Evolutionary conservation across 2,888 invertebrate species (phyloP).

Genomic region (Gasteruption jaculator): DNA sequence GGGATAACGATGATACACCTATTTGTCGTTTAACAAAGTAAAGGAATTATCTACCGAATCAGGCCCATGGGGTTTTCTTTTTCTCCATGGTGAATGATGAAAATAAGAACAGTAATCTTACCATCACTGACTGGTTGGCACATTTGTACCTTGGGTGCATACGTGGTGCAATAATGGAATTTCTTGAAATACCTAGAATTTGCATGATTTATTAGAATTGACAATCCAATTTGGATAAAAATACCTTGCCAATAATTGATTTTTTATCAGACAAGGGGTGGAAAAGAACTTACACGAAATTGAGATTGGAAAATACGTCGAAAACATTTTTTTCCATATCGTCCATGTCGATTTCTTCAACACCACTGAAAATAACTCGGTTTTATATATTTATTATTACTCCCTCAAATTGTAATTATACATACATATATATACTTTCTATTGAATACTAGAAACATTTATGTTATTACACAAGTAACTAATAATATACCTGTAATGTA

Average conservation of each 20-base stretch:
- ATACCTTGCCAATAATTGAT: no score
- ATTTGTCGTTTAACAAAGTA: slow-evolving; percentile 17
- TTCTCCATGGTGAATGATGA: not conserved
- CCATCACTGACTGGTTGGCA: slow-evolving; percentile 64
- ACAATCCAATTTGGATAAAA: no score
- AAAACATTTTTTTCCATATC: slow-evolving; percentile 55
- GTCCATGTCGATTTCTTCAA: slow-evolving; percentile 56
- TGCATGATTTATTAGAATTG: no score
- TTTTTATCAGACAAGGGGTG: not conserved
- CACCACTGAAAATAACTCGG: slow-evolving; percentile 50
- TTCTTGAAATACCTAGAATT: slow-evolving; percentile 58
- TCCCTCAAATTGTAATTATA: no score
- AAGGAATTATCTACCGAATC: slow-evolving; percentile 1
- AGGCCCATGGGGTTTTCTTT: slow-evolving; percentile 1
- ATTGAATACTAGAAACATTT: slow-evolving; percentile 13
- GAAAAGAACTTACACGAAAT: slow-evolving; percentile 52
- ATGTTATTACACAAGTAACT: not conserved
- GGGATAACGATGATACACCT: slow-evolving; percentile 60
- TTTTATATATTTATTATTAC: slow-evolving; percentile 11
- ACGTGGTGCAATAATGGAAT: slow-evolving; percentile 61
- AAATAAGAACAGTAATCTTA: no score
- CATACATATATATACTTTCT: no score
- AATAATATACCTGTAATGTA: slow-evolving; percentile 1
- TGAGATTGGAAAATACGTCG: slow-evolving; percentile 50
- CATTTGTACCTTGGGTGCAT: slow-evolving; percentile 56